Conservation (phyloP, 2,888 invertebrate species). For the Trichopoda pennipes region DNA sequence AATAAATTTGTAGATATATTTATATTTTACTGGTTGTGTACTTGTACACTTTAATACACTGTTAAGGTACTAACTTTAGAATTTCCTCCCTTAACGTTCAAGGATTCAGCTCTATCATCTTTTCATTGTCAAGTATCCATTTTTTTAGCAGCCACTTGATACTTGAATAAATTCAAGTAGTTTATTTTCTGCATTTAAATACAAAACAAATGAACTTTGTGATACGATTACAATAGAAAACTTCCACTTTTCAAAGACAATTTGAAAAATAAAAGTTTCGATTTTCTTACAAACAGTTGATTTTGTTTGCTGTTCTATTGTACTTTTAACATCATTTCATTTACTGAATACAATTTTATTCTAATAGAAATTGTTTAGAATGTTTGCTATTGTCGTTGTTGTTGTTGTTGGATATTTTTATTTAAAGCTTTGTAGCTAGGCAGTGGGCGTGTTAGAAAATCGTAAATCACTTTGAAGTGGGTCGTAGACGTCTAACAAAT, state of each 20-base stretch:
- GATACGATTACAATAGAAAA: constrained; percentile 21
- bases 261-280: constrained; percentile 8
- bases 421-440: constrained; percentile 76
- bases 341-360: constrained; percentile 54
- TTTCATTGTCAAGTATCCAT: background rate
- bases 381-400: constrained; percentile 63
- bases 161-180: constrained; percentile 37
- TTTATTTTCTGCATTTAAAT: constrained; percentile 23
- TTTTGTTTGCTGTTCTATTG: constrained; percentile 15
- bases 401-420: background rate
- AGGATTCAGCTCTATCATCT: background rate
- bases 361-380: constrained; percentile 59
- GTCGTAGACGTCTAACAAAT: constrained; percentile 78
- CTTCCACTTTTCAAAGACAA: background rate
- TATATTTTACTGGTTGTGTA: no score
- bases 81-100: no score
- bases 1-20: no score
- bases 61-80: no score
- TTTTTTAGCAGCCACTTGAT: constrained; percentile 29
- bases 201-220: constrained; percentile 14
- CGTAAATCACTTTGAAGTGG: constrained; percentile 81
- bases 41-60: no score
- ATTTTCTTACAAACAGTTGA: constrained; percentile 22
- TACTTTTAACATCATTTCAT: constrained; percentile 23
- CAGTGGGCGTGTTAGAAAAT: constrained; percentile 79